phyloP scores from a whole-genome alignment of 2,797 vertebrate genomes.

The Acanthurus tractus region DNA sequence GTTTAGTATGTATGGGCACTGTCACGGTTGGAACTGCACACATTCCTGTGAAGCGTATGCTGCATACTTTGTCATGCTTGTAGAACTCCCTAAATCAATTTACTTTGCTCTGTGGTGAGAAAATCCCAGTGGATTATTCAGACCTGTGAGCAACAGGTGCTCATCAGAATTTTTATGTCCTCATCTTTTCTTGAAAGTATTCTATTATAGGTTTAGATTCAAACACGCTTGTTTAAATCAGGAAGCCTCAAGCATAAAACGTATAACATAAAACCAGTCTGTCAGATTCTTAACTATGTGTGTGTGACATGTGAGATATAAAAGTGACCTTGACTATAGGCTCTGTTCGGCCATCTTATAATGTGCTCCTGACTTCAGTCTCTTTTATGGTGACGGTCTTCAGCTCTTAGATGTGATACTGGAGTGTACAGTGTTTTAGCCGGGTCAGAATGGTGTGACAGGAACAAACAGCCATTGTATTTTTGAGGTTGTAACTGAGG shows the following conservation, averaged over 20 bases:
- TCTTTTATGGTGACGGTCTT: conserved; percentile 65
- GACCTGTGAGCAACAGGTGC: conserved; percentile 72
- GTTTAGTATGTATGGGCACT: conserved; percentile 32
- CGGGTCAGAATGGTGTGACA: conserved; percentile 42
- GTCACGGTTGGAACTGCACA: conserved; percentile 59
- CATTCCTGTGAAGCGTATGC: conserved; percentile 68
- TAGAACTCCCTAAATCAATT: conserved; percentile 75
- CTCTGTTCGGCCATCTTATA: conserved; percentile 48
- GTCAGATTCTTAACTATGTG: conserved; percentile 29
- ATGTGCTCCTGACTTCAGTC: conserved; percentile 40
- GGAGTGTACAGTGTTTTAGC: conserved; percentile 51
- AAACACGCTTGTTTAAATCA: conserved; percentile 28
- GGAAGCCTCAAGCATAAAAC: neutral
- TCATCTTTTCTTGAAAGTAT: conserved; percentile 15
- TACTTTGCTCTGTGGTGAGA: conserved; percentile 61
- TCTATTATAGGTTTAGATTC: conserved; percentile 31
- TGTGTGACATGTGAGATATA: conserved; percentile 31
- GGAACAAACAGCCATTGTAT: conserved; percentile 85
- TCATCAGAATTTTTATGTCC: conserved; percentile 32
- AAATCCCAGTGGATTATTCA: conserved; percentile 63
- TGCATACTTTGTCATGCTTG: conserved; percentile 78
- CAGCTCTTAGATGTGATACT: conserved; percentile 60
- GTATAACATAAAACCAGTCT: conserved; percentile 15
- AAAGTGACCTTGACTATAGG: conserved; percentile 46
- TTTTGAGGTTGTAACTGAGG: conserved; percentile 60